Evolutionary conservation across 2,797 vertebrate genomes (phyloP), one percentile per base, ranked within the genome.

Genomic region (Pangasius krempfi): DNA sequence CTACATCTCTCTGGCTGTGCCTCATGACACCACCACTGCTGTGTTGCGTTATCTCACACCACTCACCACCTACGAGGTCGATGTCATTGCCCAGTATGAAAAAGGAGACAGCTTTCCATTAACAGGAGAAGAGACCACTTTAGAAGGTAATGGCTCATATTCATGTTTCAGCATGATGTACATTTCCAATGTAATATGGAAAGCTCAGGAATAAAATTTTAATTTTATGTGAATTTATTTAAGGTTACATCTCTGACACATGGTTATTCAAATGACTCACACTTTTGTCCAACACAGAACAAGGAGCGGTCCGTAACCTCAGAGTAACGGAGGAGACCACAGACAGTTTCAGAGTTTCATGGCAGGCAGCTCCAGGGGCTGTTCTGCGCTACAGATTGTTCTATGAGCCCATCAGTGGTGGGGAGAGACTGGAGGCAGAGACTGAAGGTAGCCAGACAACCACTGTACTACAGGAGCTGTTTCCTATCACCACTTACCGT

Each of bases 71-170:
- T 99, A 99, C 0, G 90, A 97, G 87, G 98, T 99, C 92, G 97
- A 97, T 7, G 97, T 99, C 91, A 96, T 98, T 88, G 95, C 98
- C 30, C 98, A 99, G 91, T 99, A 99, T 62, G 97, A 97, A 0
- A 97, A 96, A 85, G 98, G 98, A 90, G 97, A 98, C 90, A 99
- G 99, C 81, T 95, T 97, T 90, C 95, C 98, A 22, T 92, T 98
- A 90, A 94, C 94, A 44, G 98, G 98, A 80, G 96, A 98, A 89
- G 98, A 99, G 93, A 99, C 97, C 78, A 99, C 99, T 0, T 95
- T 97, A 76, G 98, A 99, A 97, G 98, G 99, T 99, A 94, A 86
- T 37, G 68, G 13, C 64, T 58, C 25, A 58, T 33, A 40, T 50
- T 50, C 25, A 25, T 33, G 54, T 30, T 64, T 47, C 52, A 62